These are phyloP conservation scores for Perdita meconis DNA, from an alignment of 2,888 invertebrate species.

Conservation along the genomic window DNA sequence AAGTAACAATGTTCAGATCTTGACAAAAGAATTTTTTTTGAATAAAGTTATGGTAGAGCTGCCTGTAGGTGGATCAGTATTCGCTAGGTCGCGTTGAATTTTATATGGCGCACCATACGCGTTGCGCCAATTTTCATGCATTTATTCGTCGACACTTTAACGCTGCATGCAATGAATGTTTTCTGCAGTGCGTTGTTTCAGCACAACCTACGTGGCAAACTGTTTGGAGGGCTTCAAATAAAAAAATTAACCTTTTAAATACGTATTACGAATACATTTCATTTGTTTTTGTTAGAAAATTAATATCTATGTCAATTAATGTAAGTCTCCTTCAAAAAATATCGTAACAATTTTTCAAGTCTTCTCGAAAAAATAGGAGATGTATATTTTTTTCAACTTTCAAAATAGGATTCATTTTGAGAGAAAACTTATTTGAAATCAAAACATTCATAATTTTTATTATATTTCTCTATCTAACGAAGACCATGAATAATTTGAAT, in stretches of 20 bases:
- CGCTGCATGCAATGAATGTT: slow-evolving; percentile 55
- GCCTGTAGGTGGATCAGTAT: slow-evolving; percentile 33
- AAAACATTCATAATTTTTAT: too few relatives aligned
- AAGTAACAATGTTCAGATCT: slow-evolving; percentile 14
- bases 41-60: slow-evolving; percentile 1
- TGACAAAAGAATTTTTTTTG: slow-evolving; percentile 3
- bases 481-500: too few relatives aligned
- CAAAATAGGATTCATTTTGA: too few relatives aligned
- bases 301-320: too few relatives aligned
- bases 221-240: slow-evolving; percentile 13
- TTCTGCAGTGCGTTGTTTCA: slow-evolving; percentile 34
- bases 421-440: too few relatives aligned
- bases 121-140: slow-evolving; percentile 58
- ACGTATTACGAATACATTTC: too few relatives aligned
- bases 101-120: slow-evolving; percentile 40
- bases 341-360: too few relatives aligned
- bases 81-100: slow-evolving; percentile 33
- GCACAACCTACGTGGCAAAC: slow-evolving; percentile 16
- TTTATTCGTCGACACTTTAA: slow-evolving; percentile 60
- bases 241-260: neutral
- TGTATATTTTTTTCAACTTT: too few relatives aligned
- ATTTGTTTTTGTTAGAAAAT: too few relatives aligned
- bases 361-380: too few relatives aligned
- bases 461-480: too few relatives aligned
- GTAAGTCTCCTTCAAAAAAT: too few relatives aligned